These are phyloP conservation scores for Glossophaga mutica DNA, from an alignment of 2,797 vertebrate species.

Conservation along the genomic window DNA sequence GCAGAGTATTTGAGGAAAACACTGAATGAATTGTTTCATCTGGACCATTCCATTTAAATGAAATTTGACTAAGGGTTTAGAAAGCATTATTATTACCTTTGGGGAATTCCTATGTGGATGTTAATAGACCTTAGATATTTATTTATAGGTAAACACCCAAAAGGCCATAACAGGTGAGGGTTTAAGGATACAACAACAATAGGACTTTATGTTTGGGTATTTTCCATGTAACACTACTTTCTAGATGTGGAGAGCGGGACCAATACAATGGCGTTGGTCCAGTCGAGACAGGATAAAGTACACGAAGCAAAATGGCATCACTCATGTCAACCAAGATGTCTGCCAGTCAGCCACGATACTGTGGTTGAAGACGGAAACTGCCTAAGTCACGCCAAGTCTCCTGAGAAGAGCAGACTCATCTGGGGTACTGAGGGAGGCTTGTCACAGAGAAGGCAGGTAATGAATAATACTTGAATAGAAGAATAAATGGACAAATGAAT, in stretches of 20 bases:
- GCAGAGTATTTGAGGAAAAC: not conserved
- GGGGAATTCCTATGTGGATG: conserved; percentile 51
- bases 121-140: conserved; percentile 52
- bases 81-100: not conserved
- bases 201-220: not conserved
- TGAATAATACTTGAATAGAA: not conserved
- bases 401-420: not conserved
- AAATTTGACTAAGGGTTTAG: conserved; percentile 56
- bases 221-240: not conserved
- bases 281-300: not conserved
- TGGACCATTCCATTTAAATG: not conserved
- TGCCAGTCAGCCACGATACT: not conserved
- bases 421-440: not conserved
- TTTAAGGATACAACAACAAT: not conserved
- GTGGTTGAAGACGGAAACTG: not conserved
- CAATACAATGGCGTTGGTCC: not conserved
- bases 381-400: not conserved
- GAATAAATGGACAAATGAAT: not conserved
- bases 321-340: not conserved
- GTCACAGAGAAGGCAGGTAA: not conserved
- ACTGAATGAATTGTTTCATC: not conserved
- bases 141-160: conserved; percentile 52
- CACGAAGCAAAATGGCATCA: not conserved
- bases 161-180: conserved; percentile 6
- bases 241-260: not conserved